These are phyloP conservation scores for Minunthozetes semirufus DNA, from an alignment of 2,888 invertebrate species.

Conservation along the genomic window DNA sequence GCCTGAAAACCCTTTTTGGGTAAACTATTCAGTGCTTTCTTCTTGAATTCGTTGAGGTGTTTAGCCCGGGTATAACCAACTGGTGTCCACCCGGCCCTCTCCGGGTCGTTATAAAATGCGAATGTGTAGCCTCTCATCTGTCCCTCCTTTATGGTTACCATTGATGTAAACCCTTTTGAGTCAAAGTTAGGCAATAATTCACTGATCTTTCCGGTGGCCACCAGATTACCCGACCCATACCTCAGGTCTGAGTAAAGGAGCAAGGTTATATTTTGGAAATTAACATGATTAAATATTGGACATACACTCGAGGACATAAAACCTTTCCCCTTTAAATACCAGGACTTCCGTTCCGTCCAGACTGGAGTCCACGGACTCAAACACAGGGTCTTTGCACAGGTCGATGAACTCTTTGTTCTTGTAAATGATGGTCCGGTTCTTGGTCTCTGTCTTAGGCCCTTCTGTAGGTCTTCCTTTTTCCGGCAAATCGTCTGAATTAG, in stretches of 20 bases:
- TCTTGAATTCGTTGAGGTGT: background rate
- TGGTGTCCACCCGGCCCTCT: background rate
- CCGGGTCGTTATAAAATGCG: background rate
- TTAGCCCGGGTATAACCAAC: background rate
- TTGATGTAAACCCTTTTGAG: background rate
- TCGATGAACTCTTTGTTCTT: background rate
- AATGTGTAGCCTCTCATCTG: background rate
- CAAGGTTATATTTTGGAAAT: background rate
- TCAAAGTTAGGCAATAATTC: background rate
- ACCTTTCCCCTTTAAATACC: background rate
- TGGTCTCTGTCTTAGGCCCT: background rate
- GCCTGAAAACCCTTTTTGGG: background rate
- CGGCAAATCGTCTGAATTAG: background rate
- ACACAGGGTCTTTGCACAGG: background rate
- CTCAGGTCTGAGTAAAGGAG: background rate
- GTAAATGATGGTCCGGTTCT: background rate
- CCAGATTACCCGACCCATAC: background rate
- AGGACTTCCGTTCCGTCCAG: background rate
- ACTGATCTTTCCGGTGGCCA: background rate
- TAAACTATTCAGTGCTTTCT: background rate
- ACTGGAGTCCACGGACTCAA: background rate
- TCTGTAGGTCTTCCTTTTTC: background rate
- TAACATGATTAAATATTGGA: background rate
- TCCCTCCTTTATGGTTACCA: constrained; percentile 3
- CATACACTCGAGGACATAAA: constrained; percentile 13